Percentiles rank a stretch among this genome's conserved stretches.
Evolutionary conservation across 2,888 invertebrate genomes (phyloP).

Genomic region (Nebria brevicollis): DNA sequence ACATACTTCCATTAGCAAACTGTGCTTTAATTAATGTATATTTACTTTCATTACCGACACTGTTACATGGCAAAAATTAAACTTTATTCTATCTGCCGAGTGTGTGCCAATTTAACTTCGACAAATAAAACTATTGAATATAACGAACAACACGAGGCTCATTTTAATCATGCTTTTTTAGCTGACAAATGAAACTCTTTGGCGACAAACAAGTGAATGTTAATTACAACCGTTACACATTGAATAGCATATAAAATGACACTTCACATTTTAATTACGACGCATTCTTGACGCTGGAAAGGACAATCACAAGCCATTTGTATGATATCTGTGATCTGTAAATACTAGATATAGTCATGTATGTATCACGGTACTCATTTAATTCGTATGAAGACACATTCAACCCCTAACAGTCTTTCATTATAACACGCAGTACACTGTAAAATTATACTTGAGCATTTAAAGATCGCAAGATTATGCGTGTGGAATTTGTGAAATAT

Average conservation of each 20-base stretch:
- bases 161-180: background rate
- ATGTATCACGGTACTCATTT: background rate
- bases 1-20: background rate
- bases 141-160: background rate
- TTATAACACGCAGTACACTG: background rate
- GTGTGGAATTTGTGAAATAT: no score
- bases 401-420: slow-evolving; percentile 5
- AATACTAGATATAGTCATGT: slow-evolving; percentile 19
- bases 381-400: slow-evolving; percentile 3
- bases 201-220: slow-evolving; percentile 10
- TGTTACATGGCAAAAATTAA: background rate
- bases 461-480: background rate
- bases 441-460: background rate
- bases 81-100: background rate
- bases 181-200: background rate
- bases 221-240: slow-evolving; percentile 24
- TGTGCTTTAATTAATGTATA: slow-evolving; percentile 7
- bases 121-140: slow-evolving; percentile 17
- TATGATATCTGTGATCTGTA: slow-evolving; percentile 37
- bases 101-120: background rate
- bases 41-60: background rate
- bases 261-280: slow-evolving; percentile 42
- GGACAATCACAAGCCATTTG: slow-evolving; percentile 27
- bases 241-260: slow-evolving; percentile 42
- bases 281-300: slow-evolving; percentile 27